Evolutionary conservation across 2,797 vertebrate genomes (phyloP).

Genomic region (Ceryle rudis): DNA sequence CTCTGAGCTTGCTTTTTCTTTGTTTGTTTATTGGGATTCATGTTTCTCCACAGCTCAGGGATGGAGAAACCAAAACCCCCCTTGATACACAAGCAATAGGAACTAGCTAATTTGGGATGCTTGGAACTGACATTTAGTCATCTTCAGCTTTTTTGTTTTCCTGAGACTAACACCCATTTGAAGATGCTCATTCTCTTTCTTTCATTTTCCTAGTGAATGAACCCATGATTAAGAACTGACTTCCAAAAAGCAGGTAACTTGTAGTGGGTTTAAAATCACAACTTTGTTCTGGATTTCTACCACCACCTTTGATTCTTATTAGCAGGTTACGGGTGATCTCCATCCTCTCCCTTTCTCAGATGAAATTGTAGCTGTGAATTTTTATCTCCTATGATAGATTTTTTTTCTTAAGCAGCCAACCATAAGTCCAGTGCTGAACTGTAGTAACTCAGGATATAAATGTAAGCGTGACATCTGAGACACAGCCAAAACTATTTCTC

Average conservation of each 20-base stretch:
- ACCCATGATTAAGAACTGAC: not conserved
- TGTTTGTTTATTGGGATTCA: not conserved
- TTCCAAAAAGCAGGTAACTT: not conserved
- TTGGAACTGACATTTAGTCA: not conserved
- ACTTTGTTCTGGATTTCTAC: not conserved
- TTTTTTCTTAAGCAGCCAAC: not conserved
- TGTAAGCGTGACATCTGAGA: not conserved
- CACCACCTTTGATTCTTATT: not conserved
- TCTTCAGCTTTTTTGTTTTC: not conserved
- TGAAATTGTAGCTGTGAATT: not conserved
- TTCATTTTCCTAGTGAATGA: not conserved
- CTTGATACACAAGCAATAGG: not conserved
- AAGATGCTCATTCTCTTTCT: not conserved
- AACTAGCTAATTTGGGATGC: not conserved
- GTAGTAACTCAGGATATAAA: not conserved
- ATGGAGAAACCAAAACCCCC: not conserved
- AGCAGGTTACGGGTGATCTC: not conserved
- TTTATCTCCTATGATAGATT: not conserved
- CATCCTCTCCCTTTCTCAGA: not conserved
- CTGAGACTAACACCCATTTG: too few species aligned
- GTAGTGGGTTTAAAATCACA: not conserved
- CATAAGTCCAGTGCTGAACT: not conserved
- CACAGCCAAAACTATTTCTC: not conserved
- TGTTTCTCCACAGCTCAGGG: not conserved
- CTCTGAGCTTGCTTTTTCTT: slow-evolving; percentile 18